Base-by-base conservation (phyloP, 1,140 invertebrate genomes). In the Apis florea region DNA sequence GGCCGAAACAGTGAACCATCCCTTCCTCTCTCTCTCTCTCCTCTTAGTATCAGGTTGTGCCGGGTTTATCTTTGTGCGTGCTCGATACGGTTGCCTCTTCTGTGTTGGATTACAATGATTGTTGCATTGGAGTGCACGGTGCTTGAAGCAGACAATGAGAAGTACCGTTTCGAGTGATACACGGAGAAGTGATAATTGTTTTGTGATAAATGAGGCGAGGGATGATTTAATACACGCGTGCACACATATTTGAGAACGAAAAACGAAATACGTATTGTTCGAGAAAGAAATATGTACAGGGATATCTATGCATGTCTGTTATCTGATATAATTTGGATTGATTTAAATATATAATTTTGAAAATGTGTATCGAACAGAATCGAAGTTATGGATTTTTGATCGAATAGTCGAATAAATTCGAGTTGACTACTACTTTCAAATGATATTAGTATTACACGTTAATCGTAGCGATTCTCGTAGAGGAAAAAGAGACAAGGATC, bases 1-100 rank as follows among this genome's bases (percentile, higher is more conserved):
- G 88, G 85, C 77, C 80, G 83, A 89, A 88, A 88, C 51, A n/a
- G 26, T 63, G 79, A 61, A 73, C 77, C 68, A n/a, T n/a, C n/a
- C n/a, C n/a, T n/a, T 53, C 67, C 19, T 4, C 17, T 0, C 13
- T 15, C 47, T 3, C n/a, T 49, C 40, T 9, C 2, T 2, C n/a
- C 40, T 9, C 2, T 2, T 54, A 15, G 6, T 54, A 12, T 54
- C 47, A 40, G 21, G 13, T 11, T 1, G n/a, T 58, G 49, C 61
- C 51, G 58, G 31, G 72, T 70, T 70, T n/a, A 24, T 67, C 76
- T 61, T 24, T 19, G 19, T 12, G 40, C 15, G 47, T 1, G 12
- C 5, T 8, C 58, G 49, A 17, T 54, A 4, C 47, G 26, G 19
- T n/a, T 15, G n/a, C 4, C 40, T 6, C 13, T 19, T 12, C 40